Conservation (phyloP, 1,140 invertebrate genomes). For the Microplitis mediator region DNA sequence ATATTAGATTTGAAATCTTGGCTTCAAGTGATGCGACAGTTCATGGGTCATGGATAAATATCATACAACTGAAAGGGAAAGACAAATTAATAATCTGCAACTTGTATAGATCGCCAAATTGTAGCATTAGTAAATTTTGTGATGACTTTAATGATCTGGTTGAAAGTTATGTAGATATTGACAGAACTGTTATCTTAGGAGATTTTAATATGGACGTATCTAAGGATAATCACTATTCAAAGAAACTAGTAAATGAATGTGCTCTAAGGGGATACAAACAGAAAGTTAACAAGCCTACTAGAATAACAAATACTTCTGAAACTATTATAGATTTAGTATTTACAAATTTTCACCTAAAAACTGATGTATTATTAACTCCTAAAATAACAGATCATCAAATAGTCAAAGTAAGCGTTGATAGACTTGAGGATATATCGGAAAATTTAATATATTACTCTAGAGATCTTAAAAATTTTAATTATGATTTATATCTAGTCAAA, state of each 20-base stretch:
- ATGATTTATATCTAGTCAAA: too few relatives aligned
- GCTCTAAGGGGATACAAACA: conserved; percentile 13
- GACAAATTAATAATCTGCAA: not conserved
- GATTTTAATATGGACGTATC: conserved; percentile 19
- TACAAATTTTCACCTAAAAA: conserved; percentile 4
- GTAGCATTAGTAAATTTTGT: conserved; percentile 15
- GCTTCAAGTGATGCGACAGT: not conserved
- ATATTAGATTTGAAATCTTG: not conserved
- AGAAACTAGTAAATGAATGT: not conserved
- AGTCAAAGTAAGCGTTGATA: not conserved
- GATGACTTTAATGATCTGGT: not conserved
- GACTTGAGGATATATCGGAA: too few relatives aligned
- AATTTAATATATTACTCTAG: too few relatives aligned
- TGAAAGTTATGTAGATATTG: not conserved
- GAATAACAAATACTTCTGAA: conserved; percentile 4
- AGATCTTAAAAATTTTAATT: too few relatives aligned
- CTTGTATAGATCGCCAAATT: conserved; percentile 18
- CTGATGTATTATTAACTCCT: conserved; percentile 5
- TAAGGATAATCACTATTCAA: not conserved
- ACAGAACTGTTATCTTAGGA: conserved; percentile 2
- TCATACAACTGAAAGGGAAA: not conserved
- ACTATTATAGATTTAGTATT: conserved; percentile 22
- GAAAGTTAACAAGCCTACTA: conserved; percentile 3
- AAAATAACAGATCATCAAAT: conserved; percentile 20
- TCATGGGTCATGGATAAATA: conserved; percentile 7